These are phyloP conservation scores for Squalus acanthias DNA, from an alignment of 2,797 vertebrate species.

Conservation along the genomic window DNA sequence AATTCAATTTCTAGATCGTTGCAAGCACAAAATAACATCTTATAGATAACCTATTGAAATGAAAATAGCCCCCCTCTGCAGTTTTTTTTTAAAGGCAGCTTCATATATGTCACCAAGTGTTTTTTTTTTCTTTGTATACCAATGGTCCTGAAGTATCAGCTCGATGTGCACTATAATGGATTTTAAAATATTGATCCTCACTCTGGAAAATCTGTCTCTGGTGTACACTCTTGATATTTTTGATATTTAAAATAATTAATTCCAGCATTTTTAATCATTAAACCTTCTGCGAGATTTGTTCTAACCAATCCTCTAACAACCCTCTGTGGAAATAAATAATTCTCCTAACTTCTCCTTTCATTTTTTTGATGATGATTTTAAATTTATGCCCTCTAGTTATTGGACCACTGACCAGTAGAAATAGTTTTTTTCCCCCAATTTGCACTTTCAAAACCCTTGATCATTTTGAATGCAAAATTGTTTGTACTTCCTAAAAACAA, in stretches of 20 bases:
- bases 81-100: neutral
- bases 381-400: neutral
- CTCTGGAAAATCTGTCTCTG: neutral
- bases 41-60: neutral
- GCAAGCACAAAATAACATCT: neutral
- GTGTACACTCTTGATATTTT: neutral
- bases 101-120: neutral
- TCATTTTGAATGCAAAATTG: neutral
- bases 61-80: neutral
- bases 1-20: neutral
- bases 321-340: neutral
- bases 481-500: neutral
- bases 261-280: neutral
- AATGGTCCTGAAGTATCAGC: neutral
- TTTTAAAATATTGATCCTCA: neutral
- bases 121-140: neutral
- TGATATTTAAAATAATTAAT: neutral
- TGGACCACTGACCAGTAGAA: neutral
- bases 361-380: neutral
- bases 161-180: neutral
- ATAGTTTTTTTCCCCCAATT: neutral
- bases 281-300: neutral
- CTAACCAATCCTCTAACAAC: neutral
- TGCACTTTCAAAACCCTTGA: neutral
- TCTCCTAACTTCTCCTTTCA: neutral